Evolutionary conservation across 2,797 vertebrate genomes (phyloP).

Genomic region (Chromis chromis): DNA sequence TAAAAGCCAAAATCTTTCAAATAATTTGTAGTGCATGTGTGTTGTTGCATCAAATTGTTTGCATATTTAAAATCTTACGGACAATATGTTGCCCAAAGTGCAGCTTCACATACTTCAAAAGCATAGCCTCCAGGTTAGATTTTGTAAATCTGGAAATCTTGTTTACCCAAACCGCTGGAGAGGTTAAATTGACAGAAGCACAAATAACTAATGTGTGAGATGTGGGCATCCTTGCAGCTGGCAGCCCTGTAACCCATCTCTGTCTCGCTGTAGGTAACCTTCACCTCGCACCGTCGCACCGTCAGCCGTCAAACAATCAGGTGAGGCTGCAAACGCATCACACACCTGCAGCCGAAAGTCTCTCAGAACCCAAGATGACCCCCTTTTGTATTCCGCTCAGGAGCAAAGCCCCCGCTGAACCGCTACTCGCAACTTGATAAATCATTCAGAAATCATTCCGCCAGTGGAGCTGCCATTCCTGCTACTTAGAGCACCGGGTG

Average conservation of each 20-base stretch:
- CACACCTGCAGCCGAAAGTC: conserved; percentile 7
- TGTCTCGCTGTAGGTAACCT: conserved; percentile 18
- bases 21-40: not conserved
- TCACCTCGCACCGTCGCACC: conserved; percentile 30
- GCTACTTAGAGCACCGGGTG: conserved; percentile 52
- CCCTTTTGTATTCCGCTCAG: conserved; percentile 56
- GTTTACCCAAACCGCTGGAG: conserved; percentile 13
- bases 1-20: not conserved
- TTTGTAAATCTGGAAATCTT: conserved; percentile 38
- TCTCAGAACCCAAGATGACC: conserved; percentile 26
- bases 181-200: conserved; percentile 21
- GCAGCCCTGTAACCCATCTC: conserved; percentile 21
- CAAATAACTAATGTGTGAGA: conserved; percentile 44
- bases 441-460: conserved; percentile 73
- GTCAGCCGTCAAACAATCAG: conserved; percentile 45
- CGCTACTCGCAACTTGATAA: conserved; percentile 67
- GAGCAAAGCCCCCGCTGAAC: conserved; percentile 46
- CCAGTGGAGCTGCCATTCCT: conserved; percentile 37
- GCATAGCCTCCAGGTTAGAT: conserved; percentile 17
- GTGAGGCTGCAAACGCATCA: conserved; percentile 41
- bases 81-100: conserved; percentile 16
- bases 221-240: conserved; percentile 22
- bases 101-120: conserved; percentile 37
- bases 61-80: conserved; percentile 5
- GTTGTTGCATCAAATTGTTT: conserved; percentile 10